These are phyloP conservation scores for Diaphora mendica DNA, from an alignment of 2,888 invertebrate species.

Conservation along the genomic window DNA sequence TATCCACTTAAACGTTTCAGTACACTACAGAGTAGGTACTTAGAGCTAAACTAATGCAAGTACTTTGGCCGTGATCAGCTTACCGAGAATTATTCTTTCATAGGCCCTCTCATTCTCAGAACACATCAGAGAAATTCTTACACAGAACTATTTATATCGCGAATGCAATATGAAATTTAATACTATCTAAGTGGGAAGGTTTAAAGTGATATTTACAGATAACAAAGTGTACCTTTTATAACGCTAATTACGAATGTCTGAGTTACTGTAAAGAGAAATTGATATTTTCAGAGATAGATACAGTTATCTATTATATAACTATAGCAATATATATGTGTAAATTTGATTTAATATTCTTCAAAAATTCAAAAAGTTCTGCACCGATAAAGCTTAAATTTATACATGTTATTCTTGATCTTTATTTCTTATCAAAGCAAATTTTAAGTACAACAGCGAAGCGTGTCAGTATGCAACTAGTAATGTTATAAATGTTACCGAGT, in stretches of 20 bases:
- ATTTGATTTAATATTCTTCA: no score
- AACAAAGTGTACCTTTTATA: neutral
- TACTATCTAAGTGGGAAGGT: constrained; percentile 16
- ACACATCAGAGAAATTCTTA: constrained; percentile 50
- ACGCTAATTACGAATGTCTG: neutral
- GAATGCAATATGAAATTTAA: constrained; percentile 35
- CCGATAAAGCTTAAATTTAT: no score
- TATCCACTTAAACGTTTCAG: neutral
- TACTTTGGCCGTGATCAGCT: constrained; percentile 8
- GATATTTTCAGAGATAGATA: no score
- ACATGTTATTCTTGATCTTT: no score
- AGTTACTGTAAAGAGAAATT: no score
- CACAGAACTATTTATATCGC: constrained; percentile 46
- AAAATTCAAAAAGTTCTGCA: no score
- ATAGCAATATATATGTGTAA: no score
- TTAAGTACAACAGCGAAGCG: no score
- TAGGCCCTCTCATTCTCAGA: constrained; percentile 44
- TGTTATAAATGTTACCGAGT: no score
- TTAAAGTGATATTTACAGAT: neutral
- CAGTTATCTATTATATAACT: no score
- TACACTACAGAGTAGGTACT: neutral
- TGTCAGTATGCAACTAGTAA: no score
- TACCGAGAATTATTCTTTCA: constrained; percentile 31
- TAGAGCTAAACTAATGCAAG: neutral
- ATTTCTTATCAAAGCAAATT: no score